Conservation (phyloP, 2,888 invertebrate genomes). For the Hirtodrosophila alboralis region DNA sequence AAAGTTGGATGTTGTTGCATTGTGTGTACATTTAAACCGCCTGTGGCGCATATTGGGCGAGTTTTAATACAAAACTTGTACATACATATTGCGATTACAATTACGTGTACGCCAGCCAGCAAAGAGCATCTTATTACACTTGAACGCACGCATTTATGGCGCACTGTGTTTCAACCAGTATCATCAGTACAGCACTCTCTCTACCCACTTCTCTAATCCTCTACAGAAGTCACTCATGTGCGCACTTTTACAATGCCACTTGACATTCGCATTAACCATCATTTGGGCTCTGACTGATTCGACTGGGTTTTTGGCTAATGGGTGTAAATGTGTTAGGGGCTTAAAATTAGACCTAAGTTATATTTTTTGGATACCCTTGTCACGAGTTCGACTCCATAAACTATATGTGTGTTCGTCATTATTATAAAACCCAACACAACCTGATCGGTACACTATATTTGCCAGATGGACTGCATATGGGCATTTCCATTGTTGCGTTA, state of each 20-base stretch:
- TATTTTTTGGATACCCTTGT: too few species aligned
- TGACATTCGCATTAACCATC: conserved; percentile 65
- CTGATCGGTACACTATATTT: too few species aligned
- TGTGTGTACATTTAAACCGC: conserved; percentile 45
- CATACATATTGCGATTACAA: conserved; percentile 48
- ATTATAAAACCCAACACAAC: too few species aligned
- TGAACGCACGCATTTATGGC: conserved; percentile 47
- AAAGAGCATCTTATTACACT: conserved; percentile 64
- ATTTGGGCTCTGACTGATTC: conserved; percentile 28
- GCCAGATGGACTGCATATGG: too few species aligned
- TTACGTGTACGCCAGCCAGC: conserved; percentile 32
- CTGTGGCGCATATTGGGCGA: conserved; percentile 43
- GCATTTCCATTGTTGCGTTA: too few species aligned
- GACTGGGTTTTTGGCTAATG: conserved; percentile 25
- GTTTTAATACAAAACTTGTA: conserved; percentile 35
- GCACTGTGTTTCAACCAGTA: conserved; percentile 2
- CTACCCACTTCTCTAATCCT: background rate
- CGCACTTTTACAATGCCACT: conserved; percentile 60
- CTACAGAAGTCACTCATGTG: conserved; percentile 59
- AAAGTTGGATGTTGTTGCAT: conserved; percentile 6
- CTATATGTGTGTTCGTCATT: too few species aligned
- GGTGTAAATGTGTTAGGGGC: too few species aligned
- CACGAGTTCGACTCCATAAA: too few species aligned
- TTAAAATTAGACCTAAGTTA: background rate
- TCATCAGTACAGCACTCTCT: too few species aligned